Conservation (phyloP, 2,888 invertebrate species). For the Sclerodermus sp. region DNA sequence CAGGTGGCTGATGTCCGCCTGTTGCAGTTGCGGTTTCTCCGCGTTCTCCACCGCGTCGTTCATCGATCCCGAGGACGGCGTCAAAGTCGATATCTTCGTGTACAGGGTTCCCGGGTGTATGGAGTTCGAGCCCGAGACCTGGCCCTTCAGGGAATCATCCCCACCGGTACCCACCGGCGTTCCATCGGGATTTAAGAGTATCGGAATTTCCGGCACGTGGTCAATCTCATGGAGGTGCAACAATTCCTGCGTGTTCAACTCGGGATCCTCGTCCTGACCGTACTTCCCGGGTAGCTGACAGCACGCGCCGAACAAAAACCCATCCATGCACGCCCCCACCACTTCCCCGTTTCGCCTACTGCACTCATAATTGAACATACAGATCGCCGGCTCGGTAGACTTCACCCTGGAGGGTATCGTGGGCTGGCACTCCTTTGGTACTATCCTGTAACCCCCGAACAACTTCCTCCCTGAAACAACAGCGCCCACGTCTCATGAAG, state of each 20-base stretch:
- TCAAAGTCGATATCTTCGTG: slow-evolving; percentile 34
- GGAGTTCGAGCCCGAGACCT: slow-evolving; percentile 17
- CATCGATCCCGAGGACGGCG: slow-evolving; percentile 41
- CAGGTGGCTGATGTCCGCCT: slow-evolving; percentile 31
- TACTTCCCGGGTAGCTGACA: slow-evolving; percentile 71
- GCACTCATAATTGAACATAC: slow-evolving; percentile 94
- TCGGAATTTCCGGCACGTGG: slow-evolving; percentile 52
- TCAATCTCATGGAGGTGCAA: slow-evolving; percentile 46
- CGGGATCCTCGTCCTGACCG: slow-evolving; percentile 27
- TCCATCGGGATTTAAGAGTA: slow-evolving; percentile 49
- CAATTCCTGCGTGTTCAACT: slow-evolving; percentile 21
- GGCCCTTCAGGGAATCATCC: slow-evolving; percentile 10
- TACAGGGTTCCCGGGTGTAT: slow-evolving; percentile 21
- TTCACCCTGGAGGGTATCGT: slow-evolving; percentile 65
- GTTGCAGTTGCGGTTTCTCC: slow-evolving; percentile 35
- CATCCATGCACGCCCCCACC: slow-evolving; percentile 90
- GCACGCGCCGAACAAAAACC: slow-evolving; percentile 89
- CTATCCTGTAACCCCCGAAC: slow-evolving; percentile 85
- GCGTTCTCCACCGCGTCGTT: slow-evolving; percentile 59
- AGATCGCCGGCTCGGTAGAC: slow-evolving; percentile 73
- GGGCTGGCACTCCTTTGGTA: slow-evolving; percentile 78
- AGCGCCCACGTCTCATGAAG: no score
- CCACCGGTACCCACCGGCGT: slow-evolving; percentile 37
- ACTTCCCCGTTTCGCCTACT: slow-evolving; percentile 76
- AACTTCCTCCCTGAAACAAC: slow-evolving; percentile 63